Conservation (phyloP, 2,888 invertebrate genomes). For the Morpho deidamia region DNA sequence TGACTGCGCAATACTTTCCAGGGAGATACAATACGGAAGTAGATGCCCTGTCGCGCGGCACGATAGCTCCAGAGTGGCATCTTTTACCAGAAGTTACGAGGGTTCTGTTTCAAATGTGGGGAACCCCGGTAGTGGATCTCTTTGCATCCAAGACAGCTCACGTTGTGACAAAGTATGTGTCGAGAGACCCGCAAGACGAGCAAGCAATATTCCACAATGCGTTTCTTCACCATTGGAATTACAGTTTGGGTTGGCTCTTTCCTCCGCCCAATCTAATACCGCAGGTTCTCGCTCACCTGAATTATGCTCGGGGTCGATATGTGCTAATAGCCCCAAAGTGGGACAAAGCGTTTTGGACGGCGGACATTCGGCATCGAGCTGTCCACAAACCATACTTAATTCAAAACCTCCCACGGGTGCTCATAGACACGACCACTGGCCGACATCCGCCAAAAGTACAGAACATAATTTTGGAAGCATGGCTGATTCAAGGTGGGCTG, state of each 20-base stretch:
- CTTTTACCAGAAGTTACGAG: too few species aligned
- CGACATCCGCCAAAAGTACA: too few species aligned
- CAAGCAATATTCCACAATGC: slow-evolving; percentile 22
- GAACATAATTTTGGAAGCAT: background rate
- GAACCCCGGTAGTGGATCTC: slow-evolving; percentile 11
- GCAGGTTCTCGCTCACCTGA: slow-evolving; percentile 20
- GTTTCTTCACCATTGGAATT: slow-evolving; percentile 22
- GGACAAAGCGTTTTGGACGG: slow-evolving; percentile 33
- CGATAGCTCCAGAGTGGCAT: too few species aligned
- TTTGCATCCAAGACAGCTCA: slow-evolving; percentile 13
- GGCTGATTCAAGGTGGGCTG: slow-evolving; percentile 21
- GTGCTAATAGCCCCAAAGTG: slow-evolving; percentile 27
- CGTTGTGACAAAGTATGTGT: background rate
- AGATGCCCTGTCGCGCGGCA: too few species aligned
- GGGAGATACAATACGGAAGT: too few species aligned
- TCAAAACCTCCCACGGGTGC: slow-evolving; percentile 16
- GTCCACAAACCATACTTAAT: slow-evolving; percentile 24
- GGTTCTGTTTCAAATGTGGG: slow-evolving; percentile 17
- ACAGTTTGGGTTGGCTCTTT: slow-evolving; percentile 24
- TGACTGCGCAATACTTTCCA: too few species aligned
- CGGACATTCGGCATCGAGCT: slow-evolving; percentile 32
- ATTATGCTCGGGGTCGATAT: slow-evolving; percentile 6
- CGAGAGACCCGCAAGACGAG: slow-evolving; percentile 5
- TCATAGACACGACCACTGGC: background rate
- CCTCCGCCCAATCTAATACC: slow-evolving; percentile 17